Evolutionary conservation across 2,113 vertebrate species (phyloP), one percentile per base, ranked within the genome.

Genomic region (Micromys minutus): DNA sequence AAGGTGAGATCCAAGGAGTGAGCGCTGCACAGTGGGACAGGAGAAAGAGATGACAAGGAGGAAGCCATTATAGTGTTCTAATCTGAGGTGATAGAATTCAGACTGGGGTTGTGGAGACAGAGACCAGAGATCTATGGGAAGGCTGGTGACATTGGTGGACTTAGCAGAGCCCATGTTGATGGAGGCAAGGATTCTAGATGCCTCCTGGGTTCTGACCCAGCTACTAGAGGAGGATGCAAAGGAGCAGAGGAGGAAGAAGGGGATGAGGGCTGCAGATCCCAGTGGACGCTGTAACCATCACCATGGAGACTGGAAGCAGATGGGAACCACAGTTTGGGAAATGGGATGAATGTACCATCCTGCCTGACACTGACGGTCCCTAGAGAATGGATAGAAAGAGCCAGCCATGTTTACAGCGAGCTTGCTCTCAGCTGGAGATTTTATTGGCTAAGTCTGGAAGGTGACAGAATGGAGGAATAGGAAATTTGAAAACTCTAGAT

Each of bases 311-410:
- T 31, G 36, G 47, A n/a, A 93, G 71, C n/a, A 47, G 50, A 9
- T 29, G 39, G 87, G 65, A 45, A 59, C 42, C 69, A 19, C 59
- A 39, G 36, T 55, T 71, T 19, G 34, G 71, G 65, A 71, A 17
- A 87, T 12, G 12, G 29, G 16, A 24, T 3, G 39, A 26, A 21
- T 59, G 10, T 9, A 3, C 31, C 57, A 19, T 1, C 0, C 69
- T 12, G 5, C 6, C 0, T 2, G 24, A 24, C 3, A 10, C 34
- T 34, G n/a, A 69, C 47, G 7, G 7, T 76, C 39, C n/a, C 67
- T 31, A 24, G 69, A 42, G 42, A 75, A n/a, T 34, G 1, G 71
- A 6, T 3, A 55, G 71, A 39, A 67, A 72, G 45, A 72, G 22
- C 36, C 61, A 42, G 79, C 36, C 11, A 7, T 22, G 67, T 11